Percentiles rank a stretch among this genome's conserved stretches.
Evolutionary conservation across 2,113 vertebrate genomes (phyloP).

Genomic region (zebrafish (Danio rerio)): GRCz12tu NC_133196.1:20229001-20229500

Average conservation of each 20-base stretch:
- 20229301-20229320: constrained; percentile 47
- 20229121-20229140: constrained; percentile 9
- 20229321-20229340: constrained; percentile 36
- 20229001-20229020: constrained; percentile 40
- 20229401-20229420: constrained; percentile 76
- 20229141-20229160: constrained; percentile 11
- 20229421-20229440: constrained; percentile 62
- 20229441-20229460: constrained; percentile 66
- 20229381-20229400: constrained; percentile 82
- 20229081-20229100: constrained; percentile 10
- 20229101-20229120: not conserved
- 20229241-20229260: not conserved
- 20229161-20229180: not conserved
- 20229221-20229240: no score
- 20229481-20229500: constrained; percentile 30
- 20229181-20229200: not conserved
- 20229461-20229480: constrained; percentile 61
- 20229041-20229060: constrained; percentile 41
- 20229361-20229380: constrained; percentile 64
- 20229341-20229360: constrained; percentile 52
- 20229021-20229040: constrained; percentile 21
- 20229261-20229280: constrained; percentile 32
- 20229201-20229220: not conserved
- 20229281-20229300: constrained; percentile 3
- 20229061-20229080: constrained; percentile 25